These are phyloP conservation scores for Eudorcas thomsonii DNA, from an alignment of 2,113 vertebrate genomes.

Conservation along the genomic window DNA sequence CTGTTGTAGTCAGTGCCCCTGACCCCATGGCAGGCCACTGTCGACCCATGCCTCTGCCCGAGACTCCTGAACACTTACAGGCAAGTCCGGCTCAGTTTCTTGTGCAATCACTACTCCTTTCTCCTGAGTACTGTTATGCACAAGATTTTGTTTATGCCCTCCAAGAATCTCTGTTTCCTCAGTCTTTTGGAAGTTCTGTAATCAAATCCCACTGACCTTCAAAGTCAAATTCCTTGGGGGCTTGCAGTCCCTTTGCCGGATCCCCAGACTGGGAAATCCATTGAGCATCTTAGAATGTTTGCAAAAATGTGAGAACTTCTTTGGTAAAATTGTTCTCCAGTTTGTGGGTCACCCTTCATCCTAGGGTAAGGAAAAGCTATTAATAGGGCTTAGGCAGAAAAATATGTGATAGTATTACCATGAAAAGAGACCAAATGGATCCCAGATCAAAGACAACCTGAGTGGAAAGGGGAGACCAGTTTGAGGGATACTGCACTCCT, in stretches of 20 bases:
- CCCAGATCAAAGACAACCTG: neutral
- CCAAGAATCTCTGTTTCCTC: neutral
- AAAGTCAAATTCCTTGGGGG: neutral
- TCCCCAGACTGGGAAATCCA: neutral
- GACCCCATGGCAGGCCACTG: neutral
- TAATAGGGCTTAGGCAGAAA: neutral
- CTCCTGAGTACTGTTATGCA: neutral
- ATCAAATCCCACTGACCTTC: neutral
- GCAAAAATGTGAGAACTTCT: neutral
- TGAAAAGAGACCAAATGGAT: neutral
- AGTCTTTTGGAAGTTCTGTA: neutral
- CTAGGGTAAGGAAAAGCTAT: neutral
- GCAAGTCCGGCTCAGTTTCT: fast-evolving
- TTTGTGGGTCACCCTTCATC: neutral
- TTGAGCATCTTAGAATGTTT: neutral
- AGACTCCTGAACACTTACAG: neutral
- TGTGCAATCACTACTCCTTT: neutral
- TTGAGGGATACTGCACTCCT: neutral
- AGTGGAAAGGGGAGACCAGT: neutral
- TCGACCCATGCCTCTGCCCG: fast-evolving
- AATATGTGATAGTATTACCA: neutral
- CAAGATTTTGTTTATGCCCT: neutral
- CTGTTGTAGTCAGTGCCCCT: neutral
- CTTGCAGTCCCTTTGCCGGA: neutral
- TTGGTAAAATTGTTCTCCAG: neutral